These are phyloP conservation scores for Tetanocera ferruginea DNA, from an alignment of 2,888 invertebrate genomes.

Conservation along the genomic window DNA sequence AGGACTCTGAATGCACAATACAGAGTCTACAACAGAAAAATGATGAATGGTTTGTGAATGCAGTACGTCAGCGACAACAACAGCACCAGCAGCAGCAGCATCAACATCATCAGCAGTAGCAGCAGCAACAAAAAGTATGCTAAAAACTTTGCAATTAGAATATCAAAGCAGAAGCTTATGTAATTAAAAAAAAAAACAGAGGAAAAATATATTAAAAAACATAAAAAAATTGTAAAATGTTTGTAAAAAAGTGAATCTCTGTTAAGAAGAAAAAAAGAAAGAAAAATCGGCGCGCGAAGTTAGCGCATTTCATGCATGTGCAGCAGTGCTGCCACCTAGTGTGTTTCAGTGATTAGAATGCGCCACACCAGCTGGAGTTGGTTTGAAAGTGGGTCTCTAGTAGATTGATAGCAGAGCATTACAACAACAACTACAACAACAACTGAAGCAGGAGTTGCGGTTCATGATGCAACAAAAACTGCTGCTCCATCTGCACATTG, in stretches of 20 bases:
- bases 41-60: conserved; percentile 15
- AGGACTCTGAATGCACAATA: conserved; percentile 5
- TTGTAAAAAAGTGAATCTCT: not conserved
- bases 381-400: conserved; percentile 18
- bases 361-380: not conserved
- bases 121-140: not conserved
- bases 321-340: conserved; percentile 12
- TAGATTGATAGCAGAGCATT: conserved; percentile 4
- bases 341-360: not conserved
- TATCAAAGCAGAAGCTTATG: conserved; percentile 37
- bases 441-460: not conserved
- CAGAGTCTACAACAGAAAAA: conserved; percentile 5
- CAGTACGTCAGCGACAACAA: conserved; percentile 2
- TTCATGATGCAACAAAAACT: conserved; percentile 9
- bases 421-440: not conserved
- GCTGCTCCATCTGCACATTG: conserved; percentile 14
- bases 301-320: conserved; percentile 7
- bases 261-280: not conserved
- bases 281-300: not conserved
- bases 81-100: not conserved
- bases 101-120: conserved; percentile 4
- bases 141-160: conserved; percentile 37
- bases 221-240: not conserved
- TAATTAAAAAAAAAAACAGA: conserved; percentile 26
- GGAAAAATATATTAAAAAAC: not conserved